phyloP scores from a whole-genome alignment of 2,113 vertebrate species.

The Larimichthys crocea region DNA sequence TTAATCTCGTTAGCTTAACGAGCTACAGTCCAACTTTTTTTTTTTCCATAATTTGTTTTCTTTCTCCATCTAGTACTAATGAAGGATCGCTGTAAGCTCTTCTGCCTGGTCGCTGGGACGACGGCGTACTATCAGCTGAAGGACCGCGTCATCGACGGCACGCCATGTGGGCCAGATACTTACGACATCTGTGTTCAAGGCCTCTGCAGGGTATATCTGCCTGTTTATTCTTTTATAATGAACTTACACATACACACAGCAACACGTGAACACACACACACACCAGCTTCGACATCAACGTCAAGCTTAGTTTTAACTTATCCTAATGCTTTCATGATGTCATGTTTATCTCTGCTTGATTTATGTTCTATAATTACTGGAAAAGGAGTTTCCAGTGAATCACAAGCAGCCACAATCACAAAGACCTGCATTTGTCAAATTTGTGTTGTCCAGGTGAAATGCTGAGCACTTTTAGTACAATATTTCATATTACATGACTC shows the following conservation, averaged over 20 bases:
- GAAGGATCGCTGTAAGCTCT: conserved; percentile 99
- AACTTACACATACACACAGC: not conserved
- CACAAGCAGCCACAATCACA: conserved; percentile 2
- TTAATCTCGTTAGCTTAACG: conserved; percentile 8
- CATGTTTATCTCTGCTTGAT: not conserved
- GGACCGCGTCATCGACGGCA: conserved; percentile 94
- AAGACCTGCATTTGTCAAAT: conserved; percentile 3
- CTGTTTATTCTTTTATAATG: not conserved
- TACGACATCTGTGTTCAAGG: conserved; percentile 98
- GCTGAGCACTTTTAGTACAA: not conserved
- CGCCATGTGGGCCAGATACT: conserved; percentile 92
- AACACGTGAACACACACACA: not conserved
- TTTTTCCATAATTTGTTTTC: not conserved
- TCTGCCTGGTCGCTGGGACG: conserved; percentile 94
- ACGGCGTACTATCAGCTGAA: conserved; percentile 95
- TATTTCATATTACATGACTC: not conserved
- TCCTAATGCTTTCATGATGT: not conserved
- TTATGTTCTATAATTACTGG: not conserved
- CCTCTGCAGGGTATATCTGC: conserved; percentile 91
- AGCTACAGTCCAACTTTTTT: not conserved
- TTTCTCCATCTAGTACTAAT: conserved; percentile 86
- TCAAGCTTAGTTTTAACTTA: conserved; percentile 7
- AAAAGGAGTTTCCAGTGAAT: conserved; percentile 20
- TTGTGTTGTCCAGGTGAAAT: not conserved
- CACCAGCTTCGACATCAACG: not conserved